Percentiles rank a stretch among this genome's conserved stretches.
Conservation (phyloP, 2,888 invertebrate species). For the Priocnemis perturbator region DNA sequence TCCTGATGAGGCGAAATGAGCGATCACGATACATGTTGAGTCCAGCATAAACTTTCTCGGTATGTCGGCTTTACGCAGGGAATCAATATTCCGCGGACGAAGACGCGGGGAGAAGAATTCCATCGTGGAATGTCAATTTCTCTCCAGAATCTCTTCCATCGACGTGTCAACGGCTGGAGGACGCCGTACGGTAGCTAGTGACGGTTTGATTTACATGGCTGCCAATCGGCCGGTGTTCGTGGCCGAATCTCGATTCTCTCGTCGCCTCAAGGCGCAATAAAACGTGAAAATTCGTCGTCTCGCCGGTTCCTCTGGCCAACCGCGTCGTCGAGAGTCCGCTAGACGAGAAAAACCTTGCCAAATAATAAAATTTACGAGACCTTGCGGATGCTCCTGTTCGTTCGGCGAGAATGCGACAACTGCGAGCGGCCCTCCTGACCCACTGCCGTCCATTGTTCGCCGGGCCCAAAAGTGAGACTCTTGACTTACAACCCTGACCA, state of each 20-base stretch:
- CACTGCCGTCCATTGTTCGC: conserved; percentile 32
- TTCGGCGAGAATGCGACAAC: conserved; percentile 1
- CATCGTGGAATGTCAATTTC: no score
- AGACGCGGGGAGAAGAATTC: no score
- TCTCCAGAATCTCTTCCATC: no score
- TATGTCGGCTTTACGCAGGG: no score
- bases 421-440: conserved; percentile 34
- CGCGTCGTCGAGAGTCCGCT: neutral
- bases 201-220: conserved; percentile 5
- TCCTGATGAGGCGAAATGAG: no score
- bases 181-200: no score
- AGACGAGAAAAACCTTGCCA: neutral
- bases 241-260: conserved; percentile 13
- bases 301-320: neutral
- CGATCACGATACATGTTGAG: no score
- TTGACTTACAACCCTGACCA: no score
- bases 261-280: conserved; percentile 17
- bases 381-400: conserved; percentile 11
- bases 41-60: no score
- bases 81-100: no score
- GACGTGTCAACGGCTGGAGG: no score
- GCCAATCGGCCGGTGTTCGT: conserved; percentile 4
- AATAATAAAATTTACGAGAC: conserved; percentile 33
- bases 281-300: conserved; percentile 10
- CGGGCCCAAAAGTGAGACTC: conserved; percentile 12